A percentile compares a stretch with the other conserved stretches of the same genome.
phyloP scores from a whole-genome alignment of 2,113 vertebrate species.

The Manacus vitellinus region DNA sequence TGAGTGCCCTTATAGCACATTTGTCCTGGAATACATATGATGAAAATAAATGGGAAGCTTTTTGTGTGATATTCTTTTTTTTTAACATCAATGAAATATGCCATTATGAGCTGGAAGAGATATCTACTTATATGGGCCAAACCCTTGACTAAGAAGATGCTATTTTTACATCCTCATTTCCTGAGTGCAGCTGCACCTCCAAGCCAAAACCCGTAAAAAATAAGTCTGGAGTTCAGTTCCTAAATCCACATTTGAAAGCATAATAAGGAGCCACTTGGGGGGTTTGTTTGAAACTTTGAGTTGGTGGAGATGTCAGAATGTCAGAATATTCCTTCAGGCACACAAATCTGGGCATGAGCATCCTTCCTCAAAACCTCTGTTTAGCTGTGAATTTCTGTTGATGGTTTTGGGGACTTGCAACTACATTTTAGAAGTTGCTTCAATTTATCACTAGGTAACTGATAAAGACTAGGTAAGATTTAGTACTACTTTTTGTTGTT shows the following conservation, averaged over 20 bases:
- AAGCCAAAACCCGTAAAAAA: conserved; percentile 20
- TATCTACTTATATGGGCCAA: neutral
- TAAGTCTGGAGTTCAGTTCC: neutral
- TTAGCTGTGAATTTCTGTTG: neutral
- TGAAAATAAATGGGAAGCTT: neutral
- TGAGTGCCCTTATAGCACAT: neutral
- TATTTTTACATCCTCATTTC: conserved; percentile 54
- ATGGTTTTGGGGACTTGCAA: neutral
- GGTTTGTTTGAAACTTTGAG: neutral
- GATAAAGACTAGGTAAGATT: neutral
- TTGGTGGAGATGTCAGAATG: neutral
- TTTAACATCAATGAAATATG: neutral
- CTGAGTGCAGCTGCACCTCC: conserved; percentile 8
- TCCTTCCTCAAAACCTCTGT: neutral
- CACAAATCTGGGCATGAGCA: neutral
- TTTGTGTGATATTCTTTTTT: neutral
- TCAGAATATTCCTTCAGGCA: neutral
- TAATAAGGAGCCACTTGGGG: neutral
- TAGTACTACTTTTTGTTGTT: neutral
- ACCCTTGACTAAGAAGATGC: conserved; percentile 22
- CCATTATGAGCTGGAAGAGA: neutral
- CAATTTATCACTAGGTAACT: neutral
- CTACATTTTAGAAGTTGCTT: neutral
- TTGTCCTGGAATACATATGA: neutral
- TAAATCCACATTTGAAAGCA: neutral